These are phyloP conservation scores for Trisateles emortualis DNA, from an alignment of 2,888 invertebrate species.

Conservation along the genomic window DNA sequence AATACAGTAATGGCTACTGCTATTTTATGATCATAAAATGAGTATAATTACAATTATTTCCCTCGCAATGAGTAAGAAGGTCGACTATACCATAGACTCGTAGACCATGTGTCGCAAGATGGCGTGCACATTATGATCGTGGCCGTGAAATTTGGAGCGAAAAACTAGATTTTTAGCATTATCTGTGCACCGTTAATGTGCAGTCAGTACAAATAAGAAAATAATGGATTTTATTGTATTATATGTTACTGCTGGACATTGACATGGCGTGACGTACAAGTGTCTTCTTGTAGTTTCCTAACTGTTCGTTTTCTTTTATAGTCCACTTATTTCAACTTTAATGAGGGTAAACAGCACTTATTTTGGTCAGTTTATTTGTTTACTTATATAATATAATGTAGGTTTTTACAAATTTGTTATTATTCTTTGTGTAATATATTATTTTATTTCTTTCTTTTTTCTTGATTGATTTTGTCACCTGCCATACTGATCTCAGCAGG, in stretches of 20 bases:
- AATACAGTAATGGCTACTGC: background rate
- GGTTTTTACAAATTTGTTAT: too few species aligned
- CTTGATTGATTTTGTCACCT: too few species aligned
- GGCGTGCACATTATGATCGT: conserved; percentile 46
- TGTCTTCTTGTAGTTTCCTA: conserved; percentile 1
- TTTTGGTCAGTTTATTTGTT: too few species aligned
- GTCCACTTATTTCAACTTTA: too few species aligned
- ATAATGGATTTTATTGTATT: conserved; percentile 18
- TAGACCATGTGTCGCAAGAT: conserved; percentile 30
- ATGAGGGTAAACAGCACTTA: too few species aligned
- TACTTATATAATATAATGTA: too few species aligned
- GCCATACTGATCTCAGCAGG: too few species aligned
- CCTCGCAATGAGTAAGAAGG: conserved; percentile 46
- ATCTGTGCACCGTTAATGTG: conserved; percentile 44
- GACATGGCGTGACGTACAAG: conserved; percentile 4
- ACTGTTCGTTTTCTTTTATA: too few species aligned
- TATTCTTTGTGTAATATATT: too few species aligned
- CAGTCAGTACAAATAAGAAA: conserved; percentile 29
- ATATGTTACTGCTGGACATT: conserved; percentile 7
- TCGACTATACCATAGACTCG: conserved; percentile 35
- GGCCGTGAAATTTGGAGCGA: conserved; percentile 72
- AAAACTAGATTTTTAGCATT: conserved; percentile 70
- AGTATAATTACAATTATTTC: conserved; percentile 42
- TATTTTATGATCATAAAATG: conserved; percentile 22
- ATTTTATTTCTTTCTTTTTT: too few species aligned